phyloP scores from a whole-genome alignment of 1,140 invertebrate species.

The Megalopta genalis region DNA sequence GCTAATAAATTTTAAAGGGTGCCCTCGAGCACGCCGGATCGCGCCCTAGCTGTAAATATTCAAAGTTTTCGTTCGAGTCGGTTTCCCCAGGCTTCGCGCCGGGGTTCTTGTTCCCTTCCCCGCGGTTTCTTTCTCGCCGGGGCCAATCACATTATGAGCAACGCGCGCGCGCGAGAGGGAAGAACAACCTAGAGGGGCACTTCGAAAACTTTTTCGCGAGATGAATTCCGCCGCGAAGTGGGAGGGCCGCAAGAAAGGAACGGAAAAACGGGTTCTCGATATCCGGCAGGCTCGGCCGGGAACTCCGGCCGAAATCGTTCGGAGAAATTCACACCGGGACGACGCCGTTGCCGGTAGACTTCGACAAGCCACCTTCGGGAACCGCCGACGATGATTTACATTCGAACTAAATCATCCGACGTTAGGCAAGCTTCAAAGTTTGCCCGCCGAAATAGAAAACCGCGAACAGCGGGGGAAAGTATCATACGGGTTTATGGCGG shows the following conservation, averaged over 20 bases:
- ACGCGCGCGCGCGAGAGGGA: constrained; percentile 14
- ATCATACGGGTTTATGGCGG: not conserved
- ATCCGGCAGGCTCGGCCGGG: constrained; percentile 21
- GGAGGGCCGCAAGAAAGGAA: not conserved
- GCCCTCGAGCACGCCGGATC: constrained; percentile 27
- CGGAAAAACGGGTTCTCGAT: constrained; percentile 15
- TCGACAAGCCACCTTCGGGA: constrained; percentile 5
- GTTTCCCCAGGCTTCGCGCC: constrained; percentile 29
- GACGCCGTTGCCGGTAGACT: constrained; percentile 27
- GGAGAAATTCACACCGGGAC: constrained; percentile 46
- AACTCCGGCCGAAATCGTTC: constrained; percentile 45
- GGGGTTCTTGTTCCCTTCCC: not conserved
- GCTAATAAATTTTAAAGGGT: constrained; percentile 64
- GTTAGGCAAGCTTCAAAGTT: constrained; percentile 44
- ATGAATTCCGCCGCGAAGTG: constrained; percentile 46
- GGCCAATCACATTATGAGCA: constrained; percentile 28
- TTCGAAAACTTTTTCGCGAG: constrained; percentile 48
- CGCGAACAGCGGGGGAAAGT: constrained; percentile 7
- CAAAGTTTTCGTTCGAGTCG: constrained; percentile 63
- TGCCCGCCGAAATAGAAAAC: constrained; percentile 39
- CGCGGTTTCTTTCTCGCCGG: constrained; percentile 17
- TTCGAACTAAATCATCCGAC: constrained; percentile 54
- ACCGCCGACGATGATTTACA: constrained; percentile 50
- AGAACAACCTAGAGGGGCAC: constrained; percentile 43
- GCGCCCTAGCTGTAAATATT: constrained; percentile 63